Conservation (phyloP, 2,113 vertebrate genomes). For the Esox niger region DNA sequence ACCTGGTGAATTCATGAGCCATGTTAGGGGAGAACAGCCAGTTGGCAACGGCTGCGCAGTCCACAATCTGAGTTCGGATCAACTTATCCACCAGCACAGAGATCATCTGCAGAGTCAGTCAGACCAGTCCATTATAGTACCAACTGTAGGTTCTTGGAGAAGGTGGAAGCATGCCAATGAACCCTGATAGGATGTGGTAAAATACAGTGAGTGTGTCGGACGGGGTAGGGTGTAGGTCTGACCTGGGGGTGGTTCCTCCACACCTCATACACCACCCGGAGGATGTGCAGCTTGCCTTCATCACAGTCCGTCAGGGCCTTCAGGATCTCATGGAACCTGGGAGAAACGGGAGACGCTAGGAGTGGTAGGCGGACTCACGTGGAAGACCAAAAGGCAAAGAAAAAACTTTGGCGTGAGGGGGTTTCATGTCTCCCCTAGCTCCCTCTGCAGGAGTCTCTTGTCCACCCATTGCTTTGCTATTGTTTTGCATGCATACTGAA, state of each 20-base stretch:
- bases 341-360: constrained; percentile 12
- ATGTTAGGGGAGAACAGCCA: constrained; percentile 98
- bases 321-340: constrained; percentile 96
- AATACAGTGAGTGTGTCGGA: neutral
- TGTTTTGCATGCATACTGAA: too few relatives aligned
- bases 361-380: neutral
- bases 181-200: too few relatives aligned
- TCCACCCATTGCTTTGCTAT: too few relatives aligned
- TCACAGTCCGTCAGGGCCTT: constrained; percentile 89
- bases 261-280: constrained; percentile 90
- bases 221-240: constrained; percentile 16
- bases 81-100: constrained; percentile 94
- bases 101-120: constrained; percentile 80
- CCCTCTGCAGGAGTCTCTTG: too few relatives aligned
- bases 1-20: constrained; percentile 96
- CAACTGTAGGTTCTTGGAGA: neutral
- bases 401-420: too few relatives aligned
- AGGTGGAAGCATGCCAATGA: too few relatives aligned
- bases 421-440: too few relatives aligned
- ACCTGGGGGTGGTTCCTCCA: constrained; percentile 98
- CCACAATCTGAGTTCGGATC: constrained; percentile 95
- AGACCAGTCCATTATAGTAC: neutral
- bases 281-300: constrained; percentile 94
- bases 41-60: constrained; percentile 96
- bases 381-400: neutral